phyloP scores from a whole-genome alignment of 2,113 vertebrate species.

The Cyrtonyx montezumae region DNA sequence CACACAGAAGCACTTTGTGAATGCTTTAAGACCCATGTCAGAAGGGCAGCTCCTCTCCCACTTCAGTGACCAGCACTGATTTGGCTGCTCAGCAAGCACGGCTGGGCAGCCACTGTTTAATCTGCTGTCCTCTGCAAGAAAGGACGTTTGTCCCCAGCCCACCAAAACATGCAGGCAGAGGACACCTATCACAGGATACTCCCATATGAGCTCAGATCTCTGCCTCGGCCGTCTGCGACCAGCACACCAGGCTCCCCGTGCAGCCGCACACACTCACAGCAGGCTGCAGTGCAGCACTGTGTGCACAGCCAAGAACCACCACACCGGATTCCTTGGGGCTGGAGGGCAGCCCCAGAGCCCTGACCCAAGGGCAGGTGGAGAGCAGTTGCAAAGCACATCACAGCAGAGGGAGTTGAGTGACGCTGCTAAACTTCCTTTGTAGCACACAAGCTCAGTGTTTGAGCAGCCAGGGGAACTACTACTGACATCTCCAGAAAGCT shows the following conservation, averaged over 20 bases:
- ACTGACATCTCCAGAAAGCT: background rate
- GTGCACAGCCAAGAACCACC: accelerated
- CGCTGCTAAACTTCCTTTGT: background rate
- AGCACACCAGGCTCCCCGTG: accelerated
- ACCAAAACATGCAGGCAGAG: background rate
- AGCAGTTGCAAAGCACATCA: background rate
- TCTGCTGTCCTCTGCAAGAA: background rate
- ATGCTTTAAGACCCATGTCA: background rate
- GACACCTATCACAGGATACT: background rate
- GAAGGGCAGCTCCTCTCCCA: background rate
- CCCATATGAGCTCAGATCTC: accelerated
- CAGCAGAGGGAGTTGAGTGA: background rate
- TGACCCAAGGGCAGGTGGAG: background rate
- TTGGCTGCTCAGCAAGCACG: background rate
- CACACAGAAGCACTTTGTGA: accelerated
- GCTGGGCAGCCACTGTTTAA: background rate
- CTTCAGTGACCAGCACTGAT: background rate
- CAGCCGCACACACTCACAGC: accelerated
- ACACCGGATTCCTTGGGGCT: background rate
- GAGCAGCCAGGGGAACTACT: background rate
- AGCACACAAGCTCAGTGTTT: background rate
- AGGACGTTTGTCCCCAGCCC: background rate
- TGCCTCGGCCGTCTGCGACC: accelerated
- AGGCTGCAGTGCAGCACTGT: slow-evolving; percentile 7
- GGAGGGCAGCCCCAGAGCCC: background rate